phyloP scores from a whole-genome alignment of 2,797 vertebrate genomes.

The Mastacembelus armatus region DNA sequence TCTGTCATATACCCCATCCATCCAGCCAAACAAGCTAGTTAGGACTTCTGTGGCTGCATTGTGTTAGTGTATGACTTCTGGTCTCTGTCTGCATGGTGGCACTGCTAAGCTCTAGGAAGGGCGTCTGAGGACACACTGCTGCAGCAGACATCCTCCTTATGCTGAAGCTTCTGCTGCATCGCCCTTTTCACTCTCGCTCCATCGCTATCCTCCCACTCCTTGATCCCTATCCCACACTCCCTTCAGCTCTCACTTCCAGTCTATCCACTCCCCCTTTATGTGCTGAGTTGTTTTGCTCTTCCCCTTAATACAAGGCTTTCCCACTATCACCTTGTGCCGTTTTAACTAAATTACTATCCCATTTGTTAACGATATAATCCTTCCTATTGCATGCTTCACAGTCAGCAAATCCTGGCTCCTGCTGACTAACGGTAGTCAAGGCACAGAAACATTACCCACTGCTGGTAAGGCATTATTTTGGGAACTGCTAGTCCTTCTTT shows the following conservation, averaged over 20 bases:
- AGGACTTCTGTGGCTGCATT: constrained; percentile 8
- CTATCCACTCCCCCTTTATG: constrained; percentile 24
- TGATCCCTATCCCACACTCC: neutral
- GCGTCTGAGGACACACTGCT: constrained; percentile 69
- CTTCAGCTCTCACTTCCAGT: constrained; percentile 35
- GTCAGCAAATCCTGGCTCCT: constrained; percentile 15
- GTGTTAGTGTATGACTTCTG: constrained; percentile 1
- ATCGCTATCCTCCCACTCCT: constrained; percentile 30
- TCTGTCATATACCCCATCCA: too few relatives aligned
- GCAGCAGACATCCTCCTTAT: constrained; percentile 62
- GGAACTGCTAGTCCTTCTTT: constrained; percentile 40
- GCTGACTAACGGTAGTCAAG: constrained; percentile 18
- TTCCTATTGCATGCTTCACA: neutral
- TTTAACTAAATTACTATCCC: neutral
- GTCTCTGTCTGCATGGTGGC: constrained; percentile 32
- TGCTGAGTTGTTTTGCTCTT: neutral
- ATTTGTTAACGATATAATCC: constrained; percentile 6
- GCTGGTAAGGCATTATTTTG: constrained; percentile 42
- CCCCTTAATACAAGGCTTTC: neutral
- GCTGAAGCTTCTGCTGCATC: constrained; percentile 65
- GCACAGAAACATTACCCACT: constrained; percentile 24
- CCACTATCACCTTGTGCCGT: neutral
- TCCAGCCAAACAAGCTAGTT: neutral
- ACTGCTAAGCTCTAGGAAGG: constrained; percentile 46
- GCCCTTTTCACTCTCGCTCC: constrained; percentile 26